phyloP scores from a whole-genome alignment of 2,113 vertebrate genomes.

The Connochaetes taurinus region DNA sequence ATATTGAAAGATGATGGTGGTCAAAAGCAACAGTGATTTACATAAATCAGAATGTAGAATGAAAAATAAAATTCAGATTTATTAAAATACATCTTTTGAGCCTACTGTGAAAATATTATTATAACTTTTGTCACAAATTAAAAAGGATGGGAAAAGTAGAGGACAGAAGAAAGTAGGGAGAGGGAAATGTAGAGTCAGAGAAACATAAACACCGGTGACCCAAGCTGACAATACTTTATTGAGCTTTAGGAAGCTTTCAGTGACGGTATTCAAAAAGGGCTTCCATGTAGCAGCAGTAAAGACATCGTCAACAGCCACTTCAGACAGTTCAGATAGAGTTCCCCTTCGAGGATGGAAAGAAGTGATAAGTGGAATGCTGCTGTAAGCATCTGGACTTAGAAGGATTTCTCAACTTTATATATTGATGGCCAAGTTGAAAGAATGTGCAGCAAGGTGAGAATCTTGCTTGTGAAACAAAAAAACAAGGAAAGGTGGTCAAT shows the following conservation, averaged over 20 bases:
- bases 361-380: conserved; percentile 64
- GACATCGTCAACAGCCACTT: conserved; percentile 66
- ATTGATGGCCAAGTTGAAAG: conserved; percentile 74
- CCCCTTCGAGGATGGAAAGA: conserved; percentile 63
- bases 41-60: background rate
- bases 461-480: conserved; percentile 76
- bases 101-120: background rate
- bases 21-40: background rate
- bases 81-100: background rate
- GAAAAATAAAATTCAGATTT: background rate
- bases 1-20: background rate
- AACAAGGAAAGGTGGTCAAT: conserved; percentile 65
- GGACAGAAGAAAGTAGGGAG: background rate
- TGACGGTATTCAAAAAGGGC: conserved; percentile 66
- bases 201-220: background rate
- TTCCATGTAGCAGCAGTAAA: conserved; percentile 70
- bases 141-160: background rate
- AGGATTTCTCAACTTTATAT: conserved; percentile 58
- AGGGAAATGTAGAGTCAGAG: background rate
- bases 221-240: conserved; percentile 42
- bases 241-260: conserved; percentile 68
- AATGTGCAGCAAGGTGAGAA: conserved; percentile 72
- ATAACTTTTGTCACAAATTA: background rate
- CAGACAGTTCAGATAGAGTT: conserved; percentile 66
- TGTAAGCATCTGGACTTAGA: conserved; percentile 66